Evolutionary conservation across 2,888 invertebrate genomes (phyloP).

Genomic region (Liposcelis brunnea): DNA sequence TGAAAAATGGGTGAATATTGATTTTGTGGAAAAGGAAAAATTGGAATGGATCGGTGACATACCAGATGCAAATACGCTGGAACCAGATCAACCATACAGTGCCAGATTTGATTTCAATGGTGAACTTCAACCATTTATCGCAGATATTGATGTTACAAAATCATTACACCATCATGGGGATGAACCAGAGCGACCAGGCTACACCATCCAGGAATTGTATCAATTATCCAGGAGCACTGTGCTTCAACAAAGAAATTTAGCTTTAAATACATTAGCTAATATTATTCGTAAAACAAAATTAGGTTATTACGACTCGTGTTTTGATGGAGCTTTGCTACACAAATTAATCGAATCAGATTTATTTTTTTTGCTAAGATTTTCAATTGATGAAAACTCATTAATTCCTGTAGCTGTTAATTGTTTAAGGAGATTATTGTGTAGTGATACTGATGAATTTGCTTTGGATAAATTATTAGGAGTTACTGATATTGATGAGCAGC

Average conservation of each 20-base stretch:
- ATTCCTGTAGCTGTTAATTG: slow-evolving; percentile 60
- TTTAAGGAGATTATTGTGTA: slow-evolving; percentile 54
- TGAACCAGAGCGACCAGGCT: slow-evolving; percentile 80
- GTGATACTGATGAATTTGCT: slow-evolving; percentile 60
- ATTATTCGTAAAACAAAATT: slow-evolving; percentile 34
- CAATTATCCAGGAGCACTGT: slow-evolving; percentile 50
- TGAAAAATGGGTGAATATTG: slow-evolving; percentile 68
- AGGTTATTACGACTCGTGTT: slow-evolving; percentile 44
- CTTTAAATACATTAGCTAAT: slow-evolving; percentile 62
- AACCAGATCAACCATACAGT: slow-evolving; percentile 45
- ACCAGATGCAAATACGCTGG: slow-evolving; percentile 27
- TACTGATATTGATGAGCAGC: slow-evolving; percentile 44
- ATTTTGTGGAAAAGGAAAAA: slow-evolving; percentile 71
- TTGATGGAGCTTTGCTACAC: slow-evolving; percentile 48
- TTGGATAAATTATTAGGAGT: slow-evolving; percentile 50
- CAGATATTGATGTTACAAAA: slow-evolving; percentile 6
- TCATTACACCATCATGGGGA: slow-evolving; percentile 79
- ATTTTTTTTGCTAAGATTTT: slow-evolving; percentile 65
- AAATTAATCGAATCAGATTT: slow-evolving; percentile 45
- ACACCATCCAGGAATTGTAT: slow-evolving; percentile 74
- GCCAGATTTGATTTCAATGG: slow-evolving; percentile 71
- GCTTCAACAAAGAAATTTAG: slow-evolving; percentile 68
- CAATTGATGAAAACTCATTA: slow-evolving; percentile 64
- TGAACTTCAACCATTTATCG: slow-evolving; percentile 14
- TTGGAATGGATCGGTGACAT: slow-evolving; percentile 72